These are phyloP conservation scores for Papilio protenor DNA, from an alignment of 2,888 invertebrate genomes.

Conservation along the genomic window DNA sequence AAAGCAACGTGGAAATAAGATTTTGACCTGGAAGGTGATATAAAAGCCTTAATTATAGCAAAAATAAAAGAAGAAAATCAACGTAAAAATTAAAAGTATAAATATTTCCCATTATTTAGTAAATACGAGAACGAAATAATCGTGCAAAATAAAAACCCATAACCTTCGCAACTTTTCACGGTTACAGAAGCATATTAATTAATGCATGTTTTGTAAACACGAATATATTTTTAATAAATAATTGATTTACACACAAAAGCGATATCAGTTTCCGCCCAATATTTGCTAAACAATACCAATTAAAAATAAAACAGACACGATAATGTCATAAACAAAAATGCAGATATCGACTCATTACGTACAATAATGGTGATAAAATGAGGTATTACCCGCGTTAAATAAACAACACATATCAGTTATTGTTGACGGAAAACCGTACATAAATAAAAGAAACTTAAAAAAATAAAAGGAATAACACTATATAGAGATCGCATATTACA, in stretches of 20 bases:
- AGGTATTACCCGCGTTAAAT: background rate
- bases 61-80: background rate
- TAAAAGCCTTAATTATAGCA: background rate
- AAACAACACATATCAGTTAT: background rate
- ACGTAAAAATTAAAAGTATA: background rate
- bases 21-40: background rate
- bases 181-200: background rate
- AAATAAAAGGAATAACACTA: background rate
- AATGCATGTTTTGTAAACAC: background rate
- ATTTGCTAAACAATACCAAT: background rate
- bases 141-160: background rate
- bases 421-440: conserved; percentile 6
- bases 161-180: background rate
- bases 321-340: conserved; percentile 1
- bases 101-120: background rate
- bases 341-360: conserved; percentile 10
- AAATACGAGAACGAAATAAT: background rate
- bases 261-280: conserved; percentile 19
- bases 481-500: background rate
- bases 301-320: conserved; percentile 17
- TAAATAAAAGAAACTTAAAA: background rate
- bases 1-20: background rate
- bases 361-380: conserved; percentile 1
- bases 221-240: conserved; percentile 5
- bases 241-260: conserved; percentile 11